A percentile compares a stretch with the other conserved stretches of the same genome.
These are phyloP conservation scores for Lepidocyrtoides sp. DNA, from an alignment of 2,888 invertebrate genomes.

Conservation along the genomic window DNA sequence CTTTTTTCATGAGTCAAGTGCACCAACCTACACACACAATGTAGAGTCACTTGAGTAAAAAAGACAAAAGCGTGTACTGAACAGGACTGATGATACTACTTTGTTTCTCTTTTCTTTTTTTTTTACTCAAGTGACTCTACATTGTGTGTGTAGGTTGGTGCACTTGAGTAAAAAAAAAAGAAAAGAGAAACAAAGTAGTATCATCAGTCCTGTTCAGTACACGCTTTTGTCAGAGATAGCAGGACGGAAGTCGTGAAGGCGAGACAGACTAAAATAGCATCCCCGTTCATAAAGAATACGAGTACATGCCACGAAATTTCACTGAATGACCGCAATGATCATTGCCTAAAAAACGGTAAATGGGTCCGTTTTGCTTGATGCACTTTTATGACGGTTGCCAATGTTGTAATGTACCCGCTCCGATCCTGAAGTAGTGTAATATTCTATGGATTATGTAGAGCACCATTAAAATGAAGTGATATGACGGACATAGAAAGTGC, in stretches of 20 bases:
- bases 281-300: neutral
- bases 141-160: neutral
- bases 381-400: slow-evolving; percentile 25
- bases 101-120: neutral
- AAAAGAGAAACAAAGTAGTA: neutral
- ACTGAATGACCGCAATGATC: slow-evolving; percentile 18
- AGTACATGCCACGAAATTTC: neutral
- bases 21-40: neutral
- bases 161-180: slow-evolving; percentile 17
- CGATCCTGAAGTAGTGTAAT: neutral
- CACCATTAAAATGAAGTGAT: neutral
- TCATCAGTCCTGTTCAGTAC: slow-evolving; percentile 12
- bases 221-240: neutral
- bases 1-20: slow-evolving; percentile 16
- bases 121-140: neutral
- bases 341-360: neutral
- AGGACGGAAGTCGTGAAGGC: slow-evolving; percentile 56
- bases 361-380: slow-evolving; percentile 20
- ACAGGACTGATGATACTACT: neutral
- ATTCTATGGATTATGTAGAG: neutral
- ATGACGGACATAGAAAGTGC: neutral
- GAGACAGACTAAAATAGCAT: slow-evolving; percentile 33
- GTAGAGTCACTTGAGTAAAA: neutral
- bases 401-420: too few species aligned
- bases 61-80: neutral